A percentile compares a stretch with the other conserved stretches of the same genome.
Conservation (phyloP, 2,888 invertebrate species). For the Polyommatus iphigenia region DNA sequence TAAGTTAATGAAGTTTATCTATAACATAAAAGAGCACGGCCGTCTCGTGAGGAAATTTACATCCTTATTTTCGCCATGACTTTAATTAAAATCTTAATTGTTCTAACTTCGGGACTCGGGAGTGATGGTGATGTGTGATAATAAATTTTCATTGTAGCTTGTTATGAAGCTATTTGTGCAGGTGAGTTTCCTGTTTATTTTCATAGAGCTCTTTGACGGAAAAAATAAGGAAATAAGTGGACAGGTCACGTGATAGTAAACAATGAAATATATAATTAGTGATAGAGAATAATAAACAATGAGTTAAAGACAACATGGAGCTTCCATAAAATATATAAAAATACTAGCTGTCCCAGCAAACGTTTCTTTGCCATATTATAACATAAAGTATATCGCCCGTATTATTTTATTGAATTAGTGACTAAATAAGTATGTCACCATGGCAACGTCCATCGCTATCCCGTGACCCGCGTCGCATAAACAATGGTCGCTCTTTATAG, state of each 20-base stretch:
- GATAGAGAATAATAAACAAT: not conserved
- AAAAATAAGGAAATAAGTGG: not conserved
- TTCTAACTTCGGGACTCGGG: not conserved
- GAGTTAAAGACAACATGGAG: too few relatives aligned
- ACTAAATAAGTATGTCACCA: too few relatives aligned
- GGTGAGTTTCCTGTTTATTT: not conserved
- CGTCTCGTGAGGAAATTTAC: not conserved
- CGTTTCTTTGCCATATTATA: too few relatives aligned
- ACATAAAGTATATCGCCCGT: too few relatives aligned
- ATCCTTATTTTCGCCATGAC: conserved; percentile 14
- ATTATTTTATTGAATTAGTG: too few relatives aligned
- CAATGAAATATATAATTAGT: too few relatives aligned
- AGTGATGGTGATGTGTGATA: conserved; percentile 18
- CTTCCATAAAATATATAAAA: too few relatives aligned
- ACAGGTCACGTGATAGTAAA: not conserved
- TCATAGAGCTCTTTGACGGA: not conserved
- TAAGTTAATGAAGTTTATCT: not conserved
- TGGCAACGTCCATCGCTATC: too few relatives aligned
- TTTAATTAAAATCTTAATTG: conserved; percentile 30
- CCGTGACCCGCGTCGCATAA: too few relatives aligned
- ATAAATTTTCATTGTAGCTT: conserved; percentile 14
- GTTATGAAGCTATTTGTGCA: not conserved
- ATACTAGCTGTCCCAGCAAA: too few relatives aligned
- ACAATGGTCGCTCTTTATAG: too few relatives aligned
- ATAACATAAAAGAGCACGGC: not conserved